phyloP scores from a whole-genome alignment of 2,113 vertebrate genomes.

The Plecturocebus donacophilus region DNA sequence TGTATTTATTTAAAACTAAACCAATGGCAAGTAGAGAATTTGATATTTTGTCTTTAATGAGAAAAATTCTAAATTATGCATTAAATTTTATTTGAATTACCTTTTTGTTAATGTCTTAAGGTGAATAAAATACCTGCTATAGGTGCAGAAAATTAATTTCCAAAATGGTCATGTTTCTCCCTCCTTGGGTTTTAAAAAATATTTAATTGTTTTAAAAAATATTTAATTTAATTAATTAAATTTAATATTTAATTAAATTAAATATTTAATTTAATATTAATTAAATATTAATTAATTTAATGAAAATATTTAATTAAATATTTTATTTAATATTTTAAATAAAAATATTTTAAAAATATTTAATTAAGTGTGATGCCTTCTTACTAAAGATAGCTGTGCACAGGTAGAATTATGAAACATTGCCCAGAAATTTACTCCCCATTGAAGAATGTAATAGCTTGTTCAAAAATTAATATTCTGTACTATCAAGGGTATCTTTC shows the following conservation, averaged over 20 bases:
- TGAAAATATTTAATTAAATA: too few species aligned
- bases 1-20: constrained; percentile 4
- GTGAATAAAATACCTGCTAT: not conserved
- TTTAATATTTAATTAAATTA: too few species aligned
- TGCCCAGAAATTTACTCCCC: not conserved
- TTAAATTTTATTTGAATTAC: not conserved
- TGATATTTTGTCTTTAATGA: not conserved
- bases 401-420: not conserved
- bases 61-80: not conserved
- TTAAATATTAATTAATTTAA: too few species aligned
- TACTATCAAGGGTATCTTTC: constrained; percentile 17
- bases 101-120: not conserved
- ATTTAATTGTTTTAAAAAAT: too few species aligned
- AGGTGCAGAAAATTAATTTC: not conserved
- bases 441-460: not conserved
- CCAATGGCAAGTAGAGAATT: not conserved
- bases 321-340: too few species aligned
- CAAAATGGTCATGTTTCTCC: not conserved
- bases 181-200: not conserved
- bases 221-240: too few species aligned
- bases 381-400: not conserved
- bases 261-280: too few species aligned
- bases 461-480: not conserved
- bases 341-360: too few species aligned
- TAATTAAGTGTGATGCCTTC: not conserved